A percentile compares a stretch with the other conserved stretches of the same genome.
Conservation (phyloP, 1,140 invertebrate genomes). For the Ruditapes philippinarum region DNA sequence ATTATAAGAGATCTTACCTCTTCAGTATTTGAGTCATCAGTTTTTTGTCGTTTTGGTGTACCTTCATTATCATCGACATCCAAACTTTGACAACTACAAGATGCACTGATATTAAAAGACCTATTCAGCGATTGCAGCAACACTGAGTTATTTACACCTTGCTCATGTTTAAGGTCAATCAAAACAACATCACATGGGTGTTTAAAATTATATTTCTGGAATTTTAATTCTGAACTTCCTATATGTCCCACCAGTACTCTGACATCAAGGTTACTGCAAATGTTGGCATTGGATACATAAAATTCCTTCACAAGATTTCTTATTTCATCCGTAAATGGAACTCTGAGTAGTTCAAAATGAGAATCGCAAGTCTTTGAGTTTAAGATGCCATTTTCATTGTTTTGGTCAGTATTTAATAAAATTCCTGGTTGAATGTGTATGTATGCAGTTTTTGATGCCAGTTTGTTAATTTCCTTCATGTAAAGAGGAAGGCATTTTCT, state of each 20-base stretch:
- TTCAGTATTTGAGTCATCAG: background rate
- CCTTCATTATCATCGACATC: background rate
- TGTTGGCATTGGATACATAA: conserved; percentile 64
- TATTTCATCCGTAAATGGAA: conserved; percentile 68
- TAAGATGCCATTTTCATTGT: background rate
- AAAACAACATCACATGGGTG: conserved; percentile 61
- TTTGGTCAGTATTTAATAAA: background rate
- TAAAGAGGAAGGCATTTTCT: conserved; percentile 61
- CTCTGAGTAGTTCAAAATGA: conserved; percentile 26
- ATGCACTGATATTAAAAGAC: background rate
- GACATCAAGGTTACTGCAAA: conserved; percentile 74
- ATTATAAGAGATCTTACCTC: background rate
- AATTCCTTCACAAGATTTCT: conserved; percentile 68
- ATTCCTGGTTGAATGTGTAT: conserved; percentile 73
- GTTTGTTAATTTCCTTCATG: conserved; percentile 60
- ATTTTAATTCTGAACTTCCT: conserved; percentile 17
- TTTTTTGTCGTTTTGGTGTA: background rate
- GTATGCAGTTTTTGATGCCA: conserved; percentile 73
- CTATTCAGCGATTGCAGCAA: background rate
- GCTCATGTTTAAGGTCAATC: conserved; percentile 29
- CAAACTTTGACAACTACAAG: background rate
- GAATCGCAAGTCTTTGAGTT: background rate
- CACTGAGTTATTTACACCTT: background rate
- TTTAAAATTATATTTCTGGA: background rate
- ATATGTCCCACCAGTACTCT: conserved; percentile 74